Conservation (phyloP, 2,888 invertebrate genomes). For the Chalcis sispes region DNA sequence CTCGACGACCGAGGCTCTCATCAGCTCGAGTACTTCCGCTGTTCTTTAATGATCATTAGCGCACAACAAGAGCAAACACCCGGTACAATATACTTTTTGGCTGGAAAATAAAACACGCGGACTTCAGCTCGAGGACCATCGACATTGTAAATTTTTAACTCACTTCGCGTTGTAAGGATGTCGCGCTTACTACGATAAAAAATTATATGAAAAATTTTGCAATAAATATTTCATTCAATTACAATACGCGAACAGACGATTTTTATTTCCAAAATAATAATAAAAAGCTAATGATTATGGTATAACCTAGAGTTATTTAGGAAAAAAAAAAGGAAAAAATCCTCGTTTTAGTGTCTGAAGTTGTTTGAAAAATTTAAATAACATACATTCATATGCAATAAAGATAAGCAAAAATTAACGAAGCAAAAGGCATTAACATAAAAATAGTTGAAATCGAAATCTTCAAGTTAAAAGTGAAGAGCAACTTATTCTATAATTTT, state of each 20-base stretch:
- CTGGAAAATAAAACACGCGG: not conserved
- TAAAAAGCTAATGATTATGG: too few relatives aligned
- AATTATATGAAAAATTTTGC: not conserved
- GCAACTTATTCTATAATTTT: slow-evolving; percentile 31
- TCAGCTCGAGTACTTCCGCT: slow-evolving; percentile 11
- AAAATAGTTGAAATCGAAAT: slow-evolving; percentile 23
- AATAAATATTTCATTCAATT: not conserved
- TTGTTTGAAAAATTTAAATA: not conserved
- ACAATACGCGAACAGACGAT: not conserved
- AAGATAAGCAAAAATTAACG: not conserved
- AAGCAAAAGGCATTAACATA: not conserved
- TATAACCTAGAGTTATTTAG: too few relatives aligned
- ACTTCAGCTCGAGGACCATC: slow-evolving; percentile 18
- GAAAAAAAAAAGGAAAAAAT: not conserved
- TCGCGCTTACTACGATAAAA: too few relatives aligned
- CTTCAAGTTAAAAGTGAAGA: slow-evolving; percentile 11
- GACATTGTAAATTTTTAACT: slow-evolving; percentile 28
- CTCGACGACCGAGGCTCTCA: slow-evolving; percentile 12
- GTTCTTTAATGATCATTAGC: slow-evolving; percentile 62
- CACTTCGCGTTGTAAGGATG: not conserved
- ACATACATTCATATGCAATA: not conserved
- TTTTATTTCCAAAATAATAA: not conserved
- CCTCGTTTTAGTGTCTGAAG: not conserved
- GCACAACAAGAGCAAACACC: slow-evolving; percentile 49
- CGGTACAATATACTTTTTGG: slow-evolving; percentile 24